Base-by-base conservation (phyloP, 1,140 invertebrate genomes). In the Oedothorax gibbosus region DNA sequence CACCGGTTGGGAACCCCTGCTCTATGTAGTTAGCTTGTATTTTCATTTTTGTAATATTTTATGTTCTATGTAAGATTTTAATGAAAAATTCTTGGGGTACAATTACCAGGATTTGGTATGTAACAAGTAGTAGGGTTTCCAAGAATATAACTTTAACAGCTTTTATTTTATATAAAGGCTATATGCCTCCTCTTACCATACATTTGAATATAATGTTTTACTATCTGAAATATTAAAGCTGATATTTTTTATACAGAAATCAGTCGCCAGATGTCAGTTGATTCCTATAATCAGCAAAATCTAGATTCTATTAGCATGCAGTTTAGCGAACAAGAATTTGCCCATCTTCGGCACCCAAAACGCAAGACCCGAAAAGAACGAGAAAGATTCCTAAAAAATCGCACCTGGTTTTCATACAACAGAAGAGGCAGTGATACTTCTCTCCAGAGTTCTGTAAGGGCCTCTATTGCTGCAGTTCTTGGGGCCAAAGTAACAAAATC, bases 231-330 rank as follows among this genome's bases (percentile, higher is more conserved):
- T 35, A 18, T 21, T 68, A 35, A 35, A 35, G 35, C 12, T 72
- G 69, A 50, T 72, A 6, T 11, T 20, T 54, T 68, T 81, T 77
- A 69, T 86, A 20, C 64, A 86, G 85, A 88, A 66, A 62, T 85
- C 11, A 83, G 86, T 71, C 78, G 56, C 11, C 62, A 73, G 60
- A 54, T 82, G 12, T 76, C 76, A 0, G 8, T 86, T 9, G 87
- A 87, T 65, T 87, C 86, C 0, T 81, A 76, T 18, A 66, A 86
- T 73, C 0, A 91, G 95, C 35, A 91, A 95, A 60, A 95, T 0
- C 91, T 95, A 7, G 95, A 97, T 88, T 96, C 95, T 64, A 95
- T 95, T 50, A 96, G 95, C 0, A 93, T 96, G 53, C 88, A 88
- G 49, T 60, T 83, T 4, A 86, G 85, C 73, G 85, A 88, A 77